Percentiles rank a stretch among this genome's conserved stretches.
These are phyloP conservation scores for Carcinoscorpius rotundicauda DNA, from an alignment of 1,140 invertebrate genomes.

Conservation along the genomic window DNA sequence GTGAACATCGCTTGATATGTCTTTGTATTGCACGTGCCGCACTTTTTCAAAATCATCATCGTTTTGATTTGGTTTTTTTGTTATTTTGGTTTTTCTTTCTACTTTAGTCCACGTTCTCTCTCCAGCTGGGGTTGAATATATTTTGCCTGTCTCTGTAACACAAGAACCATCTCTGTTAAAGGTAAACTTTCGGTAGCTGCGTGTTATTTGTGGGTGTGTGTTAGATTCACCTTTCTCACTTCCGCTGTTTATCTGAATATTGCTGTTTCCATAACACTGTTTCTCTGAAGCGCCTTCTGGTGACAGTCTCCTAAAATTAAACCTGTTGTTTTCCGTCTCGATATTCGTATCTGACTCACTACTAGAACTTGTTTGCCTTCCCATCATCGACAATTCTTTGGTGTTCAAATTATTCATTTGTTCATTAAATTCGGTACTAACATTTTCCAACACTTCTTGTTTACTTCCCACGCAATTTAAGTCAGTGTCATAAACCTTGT, in stretches of 20 bases:
- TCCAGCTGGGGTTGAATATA: conserved; percentile 22
- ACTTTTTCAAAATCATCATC: conserved; percentile 19
- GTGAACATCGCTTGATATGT: conserved; percentile 2
- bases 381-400: not conserved
- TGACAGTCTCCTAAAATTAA: conserved; percentile 15
- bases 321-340: conserved; percentile 15
- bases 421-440: not conserved
- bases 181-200: conserved; percentile 26
- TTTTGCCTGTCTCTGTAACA: conserved; percentile 26
- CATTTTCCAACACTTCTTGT: conserved; percentile 13
- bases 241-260: not conserved
- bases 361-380: not conserved
- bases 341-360: conserved; percentile 16
- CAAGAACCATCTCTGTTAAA: conserved; percentile 28
- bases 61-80: conserved; percentile 11
- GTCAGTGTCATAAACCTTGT: too few relatives aligned
- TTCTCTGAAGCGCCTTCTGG: conserved; percentile 8
- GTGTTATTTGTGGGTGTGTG: conserved; percentile 20
- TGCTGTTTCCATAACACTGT: not conserved
- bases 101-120: conserved; percentile 25
- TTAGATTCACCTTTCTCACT: not conserved
- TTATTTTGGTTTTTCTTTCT: conserved; percentile 26
- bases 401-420: not conserved
- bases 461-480: conserved; percentile 7
- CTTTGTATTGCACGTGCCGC: conserved; percentile 9